phyloP scores from a whole-genome alignment of 2,113 vertebrate species.

The Candoia aspera region DNA sequence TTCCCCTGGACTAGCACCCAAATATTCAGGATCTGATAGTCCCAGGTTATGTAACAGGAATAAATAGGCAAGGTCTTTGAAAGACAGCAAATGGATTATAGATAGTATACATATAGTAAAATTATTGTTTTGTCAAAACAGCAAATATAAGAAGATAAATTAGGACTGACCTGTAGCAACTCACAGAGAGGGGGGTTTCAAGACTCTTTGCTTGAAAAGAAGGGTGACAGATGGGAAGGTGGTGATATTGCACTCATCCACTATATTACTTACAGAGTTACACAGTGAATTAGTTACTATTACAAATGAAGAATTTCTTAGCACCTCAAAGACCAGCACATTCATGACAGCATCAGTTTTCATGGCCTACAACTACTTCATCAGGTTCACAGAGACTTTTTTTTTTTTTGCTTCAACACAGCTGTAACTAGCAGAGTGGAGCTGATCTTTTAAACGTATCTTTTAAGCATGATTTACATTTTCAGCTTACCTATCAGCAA shows the following conservation, averaged over 20 bases:
- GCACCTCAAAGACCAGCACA: neutral
- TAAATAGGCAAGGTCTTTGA: neutral
- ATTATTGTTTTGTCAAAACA: neutral
- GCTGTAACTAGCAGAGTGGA: neutral
- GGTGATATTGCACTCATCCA: slow-evolving; percentile 76
- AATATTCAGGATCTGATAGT: neutral
- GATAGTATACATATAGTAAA: neutral
- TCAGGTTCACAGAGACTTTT: neutral
- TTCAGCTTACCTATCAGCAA: neutral
- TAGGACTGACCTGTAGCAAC: slow-evolving; percentile 38
- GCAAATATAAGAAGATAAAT: neutral
- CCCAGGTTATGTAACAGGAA: no score
- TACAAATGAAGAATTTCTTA: neutral
- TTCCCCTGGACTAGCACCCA: neutral
- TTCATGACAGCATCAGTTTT: neutral
- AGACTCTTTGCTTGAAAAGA: slow-evolving; percentile 74
- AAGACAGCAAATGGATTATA: neutral
- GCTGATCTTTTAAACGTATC: neutral
- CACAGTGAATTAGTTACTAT: fast-evolving
- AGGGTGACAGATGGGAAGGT: slow-evolving; percentile 89
- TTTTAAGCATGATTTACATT: neutral
- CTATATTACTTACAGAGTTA: slow-evolving; percentile 77
- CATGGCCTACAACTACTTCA: neutral
- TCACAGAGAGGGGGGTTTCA: slow-evolving; percentile 81
- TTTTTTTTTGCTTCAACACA: neutral